Evolutionary conservation across 2,113 vertebrate genomes (phyloP), one percentile per base, ranked within the genome.

Genomic region (Amia ocellicauda): DNA sequence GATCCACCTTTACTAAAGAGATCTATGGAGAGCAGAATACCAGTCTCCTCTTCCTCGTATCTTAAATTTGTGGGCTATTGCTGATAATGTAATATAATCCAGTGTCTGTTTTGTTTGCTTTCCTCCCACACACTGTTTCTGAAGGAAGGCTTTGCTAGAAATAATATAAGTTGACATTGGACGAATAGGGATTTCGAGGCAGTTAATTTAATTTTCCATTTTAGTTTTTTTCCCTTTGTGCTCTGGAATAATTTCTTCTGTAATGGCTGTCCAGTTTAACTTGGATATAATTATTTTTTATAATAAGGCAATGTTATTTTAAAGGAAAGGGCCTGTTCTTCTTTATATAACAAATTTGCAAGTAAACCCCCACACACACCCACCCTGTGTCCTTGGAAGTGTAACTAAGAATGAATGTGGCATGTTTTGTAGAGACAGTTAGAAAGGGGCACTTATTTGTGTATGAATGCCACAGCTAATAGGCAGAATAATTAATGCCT

Each of bases 21-120:
- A n/a, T n/a, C n/a, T n/a, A n/a, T n/a, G n/a, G n/a, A n/a, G n/a
- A n/a, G n/a, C n/a, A n/a, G n/a, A n/a, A n/a, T n/a, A n/a, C n/a
- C n/a, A n/a, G n/a, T n/a, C n/a, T n/a, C n/a, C n/a, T n/a, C n/a
- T n/a, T n/a, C n/a, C n/a, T n/a, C n/a, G n/a, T n/a, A n/a, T n/a
- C n/a, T n/a, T n/a, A n/a, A n/a, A n/a, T n/a, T n/a, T 24, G 63
- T 64, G 53, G 41, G 23, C 24, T 36, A 26, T 23, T 10, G 13
- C n/a, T 51, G 45, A 43, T 41, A 19, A 49, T 31, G 2, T 11
- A 51, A 27, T 2, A 36, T 26, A 58, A 41, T 26, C 36, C 4
- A 26, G 40, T 40, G 58, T 49, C n/a, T 11, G 13, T 11, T 10
- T 47, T 19, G 45, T 40, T 10, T 29, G 22, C 57, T 7, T 57